Base-by-base conservation (phyloP, 2,113 vertebrate species). In the Cavia aperea region DNA sequence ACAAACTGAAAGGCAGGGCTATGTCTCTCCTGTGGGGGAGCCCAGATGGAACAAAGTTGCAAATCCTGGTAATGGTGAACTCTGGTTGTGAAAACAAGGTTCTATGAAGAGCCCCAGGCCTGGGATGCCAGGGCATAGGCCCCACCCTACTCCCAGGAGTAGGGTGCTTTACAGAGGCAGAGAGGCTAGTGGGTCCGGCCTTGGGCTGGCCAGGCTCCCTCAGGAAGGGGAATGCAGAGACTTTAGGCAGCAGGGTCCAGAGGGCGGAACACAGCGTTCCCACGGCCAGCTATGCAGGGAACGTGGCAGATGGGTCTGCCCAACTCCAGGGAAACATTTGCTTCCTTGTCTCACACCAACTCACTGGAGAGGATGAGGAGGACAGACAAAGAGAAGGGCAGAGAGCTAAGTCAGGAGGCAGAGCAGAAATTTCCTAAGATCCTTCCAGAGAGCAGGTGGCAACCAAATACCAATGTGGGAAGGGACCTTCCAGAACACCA, bases 241-340 rank as follows among this genome's bases (percentile, higher is more conserved):
- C 33, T n/a, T 18, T 39, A 60, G 81, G 84, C 75, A 23, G n/a
- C 77, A 24, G 87, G 84, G 51, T 39, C 66, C 10, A 13, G 63
- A 82, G 90, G 93, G 94, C 1, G 73, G 93, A 56, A 62, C 31
- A 0, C 43, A 26, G 78, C 3, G 82, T 93, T 93, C 93, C 86
- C 96, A 86, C 81, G 39, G 86, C 73, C 88, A 24, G 39, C 92
- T 93, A 88, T 92, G 68, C 51, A 9, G 86, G 68, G 94, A 95
- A 95, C 39, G 86, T 15, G 4, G 93, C 96, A 94, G 96, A 95
- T 95, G 95, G 92, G 39, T 33, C 58, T 43, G 79, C 90, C 81
- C 2, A 46, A 46, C 90, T 93, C 58, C 46, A 51, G 73, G 58
- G 92, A 70, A 94, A 81, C 96, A 95, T 88, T 86, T 95, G 93